Percentiles rank a stretch among this genome's conserved stretches.
These are phyloP conservation scores for Balaeniceps rex DNA, from an alignment of 2,113 vertebrate species.

Conservation along the genomic window DNA sequence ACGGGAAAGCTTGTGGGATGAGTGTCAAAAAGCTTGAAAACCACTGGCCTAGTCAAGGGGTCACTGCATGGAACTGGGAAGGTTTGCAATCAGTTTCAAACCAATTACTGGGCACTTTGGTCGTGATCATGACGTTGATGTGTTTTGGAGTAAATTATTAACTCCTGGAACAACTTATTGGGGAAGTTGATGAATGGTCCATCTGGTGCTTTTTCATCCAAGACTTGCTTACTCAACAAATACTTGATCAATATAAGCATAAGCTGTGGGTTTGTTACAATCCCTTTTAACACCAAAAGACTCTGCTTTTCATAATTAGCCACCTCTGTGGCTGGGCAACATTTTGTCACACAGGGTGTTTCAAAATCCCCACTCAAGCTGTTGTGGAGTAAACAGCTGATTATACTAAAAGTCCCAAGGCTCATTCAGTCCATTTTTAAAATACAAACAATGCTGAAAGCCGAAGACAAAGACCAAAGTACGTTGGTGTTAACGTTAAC, in stretches of 20 bases:
- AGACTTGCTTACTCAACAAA: not conserved
- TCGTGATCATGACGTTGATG: rapidly evolving
- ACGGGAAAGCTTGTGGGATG: not conserved
- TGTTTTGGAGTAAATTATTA: not conserved
- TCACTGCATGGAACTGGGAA: not conserved
- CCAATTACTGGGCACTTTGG: not conserved
- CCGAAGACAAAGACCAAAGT: not conserved
- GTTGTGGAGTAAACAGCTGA: not conserved
- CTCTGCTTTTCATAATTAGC: not conserved
- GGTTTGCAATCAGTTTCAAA: not conserved
- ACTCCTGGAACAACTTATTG: not conserved
- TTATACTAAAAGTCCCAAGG: not conserved
- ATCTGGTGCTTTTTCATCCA: not conserved
- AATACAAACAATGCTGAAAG: not conserved
- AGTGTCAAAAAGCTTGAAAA: not conserved
- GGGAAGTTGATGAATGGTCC: not conserved
- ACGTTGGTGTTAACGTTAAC: rapidly evolving
- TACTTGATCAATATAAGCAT: not conserved
- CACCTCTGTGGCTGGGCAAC: not conserved
- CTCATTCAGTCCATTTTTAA: not conserved
- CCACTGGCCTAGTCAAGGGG: not conserved
- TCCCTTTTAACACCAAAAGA: not conserved
- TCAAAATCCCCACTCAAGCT: not conserved
- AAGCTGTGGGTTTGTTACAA: not conserved
- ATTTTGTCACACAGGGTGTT: not conserved